Evolutionary conservation across 2,888 invertebrate species (phyloP), one percentile per base, ranked within the genome.

Genomic region (Dioctria linearis): DNA sequence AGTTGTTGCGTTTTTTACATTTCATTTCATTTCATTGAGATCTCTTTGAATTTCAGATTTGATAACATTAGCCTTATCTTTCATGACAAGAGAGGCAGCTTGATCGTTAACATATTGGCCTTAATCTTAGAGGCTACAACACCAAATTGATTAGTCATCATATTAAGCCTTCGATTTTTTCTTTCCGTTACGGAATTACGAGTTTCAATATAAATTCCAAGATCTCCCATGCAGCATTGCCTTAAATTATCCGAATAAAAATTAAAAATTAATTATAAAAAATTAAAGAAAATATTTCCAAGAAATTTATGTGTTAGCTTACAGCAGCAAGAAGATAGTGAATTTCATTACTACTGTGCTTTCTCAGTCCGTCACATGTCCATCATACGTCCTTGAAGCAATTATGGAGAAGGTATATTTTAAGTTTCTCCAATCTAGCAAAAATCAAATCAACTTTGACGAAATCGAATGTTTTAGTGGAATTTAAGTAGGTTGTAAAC

Each of bases 241-340:
- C n/a, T 43, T 67, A 5, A 46, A 67, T 43, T 43, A 46, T 46
- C n/a, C 11, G 5, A 6, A 5, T 46, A 42, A 67, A 57, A 40
- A 39, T 25, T 25, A 25, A 25, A 25, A 25, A 25, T 25, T 25
- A 25, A 25, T 25, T 25, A 25, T 0, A 25, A 2, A 25, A 25
- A 25, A 25, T 25, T 25, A 25, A 25, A 25, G 25, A 25, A 25
- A 25, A 25, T 25, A n/a, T 57, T 11, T 8, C 39, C 37, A 25
- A 43, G 5, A 75, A 3, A 4, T 57, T 25, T 25, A 13, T 75
- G 6, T 59, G 49, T 51, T 63, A 1, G 0, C 81, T 80, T 78
- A 82, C 82, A 13, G 61, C 51, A 49, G 78, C 11, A 80, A 63
- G 61, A 79, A 37, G n/a, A 80, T 78, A 13, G 79, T 75, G 73